Conservation (phyloP, 2,888 invertebrate species). For the Melanargia galathea region DNA sequence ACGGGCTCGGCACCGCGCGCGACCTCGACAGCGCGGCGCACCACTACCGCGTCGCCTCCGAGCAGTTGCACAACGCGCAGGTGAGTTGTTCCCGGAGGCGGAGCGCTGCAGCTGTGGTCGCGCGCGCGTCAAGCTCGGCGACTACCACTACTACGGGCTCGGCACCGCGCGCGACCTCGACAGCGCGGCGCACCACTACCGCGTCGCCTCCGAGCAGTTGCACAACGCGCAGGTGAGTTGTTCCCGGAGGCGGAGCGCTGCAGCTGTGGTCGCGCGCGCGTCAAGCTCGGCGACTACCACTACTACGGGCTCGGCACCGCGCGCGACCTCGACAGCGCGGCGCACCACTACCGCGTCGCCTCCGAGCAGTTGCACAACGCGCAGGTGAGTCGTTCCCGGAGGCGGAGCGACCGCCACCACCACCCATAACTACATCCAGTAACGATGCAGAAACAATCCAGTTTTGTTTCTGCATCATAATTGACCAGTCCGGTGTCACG, state of each 20-base stretch:
- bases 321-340: slow-evolving; percentile 94
- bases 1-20: slow-evolving; percentile 94
- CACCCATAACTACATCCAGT: too few species aligned
- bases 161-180: slow-evolving; percentile 96
- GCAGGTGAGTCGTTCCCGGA: background rate
- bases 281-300: slow-evolving; percentile 99
- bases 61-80: slow-evolving; percentile 97
- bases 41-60: slow-evolving; percentile 95
- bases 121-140: slow-evolving; percentile 97
- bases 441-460: too few species aligned
- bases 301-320: slow-evolving; percentile 98
- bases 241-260: background rate
- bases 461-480: too few species aligned
- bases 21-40: slow-evolving; percentile 96
- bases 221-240: slow-evolving; percentile 85
- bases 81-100: background rate
- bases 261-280: slow-evolving; percentile 96
- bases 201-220: slow-evolving; percentile 95
- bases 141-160: slow-evolving; percentile 98
- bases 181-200: slow-evolving; percentile 94
- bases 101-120: slow-evolving; percentile 95
- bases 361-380: slow-evolving; percentile 97
- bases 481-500: too few species aligned
- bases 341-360: slow-evolving; percentile 94
- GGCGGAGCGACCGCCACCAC: too few species aligned